phyloP scores from a whole-genome alignment of 2,113 vertebrate species.

The Periophthalmus modestus region DNA sequence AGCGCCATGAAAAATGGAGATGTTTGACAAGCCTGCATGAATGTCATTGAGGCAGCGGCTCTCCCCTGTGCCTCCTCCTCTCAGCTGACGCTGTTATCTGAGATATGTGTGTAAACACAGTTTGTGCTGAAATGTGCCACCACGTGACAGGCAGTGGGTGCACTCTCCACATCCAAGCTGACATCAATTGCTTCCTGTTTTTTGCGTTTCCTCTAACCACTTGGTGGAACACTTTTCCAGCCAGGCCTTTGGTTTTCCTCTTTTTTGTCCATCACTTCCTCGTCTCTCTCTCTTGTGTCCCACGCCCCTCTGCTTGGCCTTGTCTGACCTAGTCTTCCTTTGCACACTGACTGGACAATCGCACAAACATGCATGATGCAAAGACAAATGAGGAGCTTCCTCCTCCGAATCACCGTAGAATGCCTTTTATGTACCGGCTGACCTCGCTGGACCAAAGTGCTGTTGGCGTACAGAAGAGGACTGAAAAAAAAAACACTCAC shows the following conservation, averaged over 20 bases:
- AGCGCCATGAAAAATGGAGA: constrained; percentile 15
- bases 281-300: constrained; percentile 45
- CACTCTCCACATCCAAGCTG: constrained; percentile 47
- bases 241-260: constrained; percentile 35
- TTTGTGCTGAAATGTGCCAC: constrained; percentile 34
- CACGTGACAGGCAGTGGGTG: constrained; percentile 28
- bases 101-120: constrained; percentile 5
- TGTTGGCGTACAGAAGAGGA: constrained; percentile 14
- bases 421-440: constrained; percentile 26
- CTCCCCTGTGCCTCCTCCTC: constrained; percentile 8
- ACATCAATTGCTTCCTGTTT: constrained; percentile 66
- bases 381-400: constrained; percentile 33
- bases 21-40: constrained; percentile 15
- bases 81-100: constrained; percentile 8
- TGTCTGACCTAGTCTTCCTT: constrained; percentile 52
- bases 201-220: constrained; percentile 39
- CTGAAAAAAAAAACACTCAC: constrained; percentile 22
- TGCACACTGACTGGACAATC: constrained; percentile 34
- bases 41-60: constrained; percentile 16
- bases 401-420: constrained; percentile 26
- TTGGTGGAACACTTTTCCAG: constrained; percentile 35
- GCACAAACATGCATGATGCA: constrained; percentile 21
- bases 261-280: constrained; percentile 45
- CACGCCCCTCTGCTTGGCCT: constrained; percentile 40
- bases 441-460: constrained; percentile 19